Evolutionary conservation across 2,888 invertebrate species (phyloP), one percentile per base, ranked within the genome.

Genomic region (Cynaeus angustus): DNA sequence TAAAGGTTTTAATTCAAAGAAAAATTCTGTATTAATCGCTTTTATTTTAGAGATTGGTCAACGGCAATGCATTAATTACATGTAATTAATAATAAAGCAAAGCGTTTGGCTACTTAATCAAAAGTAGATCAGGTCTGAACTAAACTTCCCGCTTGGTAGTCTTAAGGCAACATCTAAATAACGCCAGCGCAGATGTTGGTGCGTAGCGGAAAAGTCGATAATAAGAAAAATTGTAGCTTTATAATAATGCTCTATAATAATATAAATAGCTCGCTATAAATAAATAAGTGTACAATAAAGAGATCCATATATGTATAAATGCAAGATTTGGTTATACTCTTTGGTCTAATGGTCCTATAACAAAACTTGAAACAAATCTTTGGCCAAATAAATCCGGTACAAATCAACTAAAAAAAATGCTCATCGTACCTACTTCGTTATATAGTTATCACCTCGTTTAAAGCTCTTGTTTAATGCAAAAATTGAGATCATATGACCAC

Each of bases 401-500:
- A 33, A 33, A n/a, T 33, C 7, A 33, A 7, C 33, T 1, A 33
- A 45, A 43, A 56, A 9, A 21, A 45, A 59, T 28, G 33, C 16
- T 46, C 26, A 12, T n/a, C n/a, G 13, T 46, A 64, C 26, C 52
- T 64, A 64, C 53, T 64, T 64, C 64, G 64, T 64, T 64, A 41
- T 13, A 10, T 64, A 33, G 28, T 41, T 64, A 64, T 64, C 64
- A 64, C 64, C 21, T 45, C 10, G 12, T 64, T 64, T 59, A 46
- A 59, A 46, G 43, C 64, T 41, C 45, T 12, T 45, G 41, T 37
- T 37, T 50, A 38, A 37, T 38, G 26, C 21, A 38, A 50, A 64
- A 64, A 52, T 50, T 13, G 67, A 71, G 77, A 88, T 89, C 90
- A 91, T 82, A 91, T 91, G 81, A 95, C 92, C 66, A 94, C 93